Evolutionary conservation across 2,888 invertebrate genomes (phyloP), one percentile per base, ranked within the genome.

Genomic region (Habrosyne pyritoides): DNA sequence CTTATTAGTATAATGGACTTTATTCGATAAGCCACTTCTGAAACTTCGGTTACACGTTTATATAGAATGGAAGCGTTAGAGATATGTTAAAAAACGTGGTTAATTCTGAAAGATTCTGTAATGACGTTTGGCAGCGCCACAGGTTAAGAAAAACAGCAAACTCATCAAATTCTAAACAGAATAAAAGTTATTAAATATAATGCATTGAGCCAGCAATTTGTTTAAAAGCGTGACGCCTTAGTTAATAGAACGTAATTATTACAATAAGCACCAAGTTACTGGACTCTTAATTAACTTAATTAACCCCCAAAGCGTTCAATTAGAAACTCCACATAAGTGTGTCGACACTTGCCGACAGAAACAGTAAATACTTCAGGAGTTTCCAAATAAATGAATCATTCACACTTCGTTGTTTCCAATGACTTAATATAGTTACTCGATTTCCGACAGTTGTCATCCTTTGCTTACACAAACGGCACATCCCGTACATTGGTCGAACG

Each of bases 201-300:
- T 74, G 78, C 79, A 80, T 87, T 87, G 87, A 87, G 87, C 87
- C 83, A 81, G 81, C 78, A 75, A 77, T 77, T 50, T 75, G 77
- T 84, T 80, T 78, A 75, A 67, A 84, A 84, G 84, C 87, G 70
- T 76, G 73, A 80, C 73, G 71, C 69, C 71, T 76, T 71, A 71
- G 62, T 71, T 72, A 74, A 65, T 69, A 56, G 65, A 66, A 66
- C 72, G 76, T 76, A 69, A 72, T 61, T 64, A 71, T 71, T 71
- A 71, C 66, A 68, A 73, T 71, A 85, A 86, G 86, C 84, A 87
- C 84, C 83, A 71, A 74, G 71, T 79, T 77, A 81, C 75, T 80
- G 79, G 78, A 79, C 74, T 67, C 77, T 75, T 83, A 81, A 61
- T 69, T 79, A 82, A 64, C 63, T 64, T 61, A 59, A 55, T 47